phyloP scores from a whole-genome alignment of 2,113 vertebrate species.

The Butorides virescens region DNA sequence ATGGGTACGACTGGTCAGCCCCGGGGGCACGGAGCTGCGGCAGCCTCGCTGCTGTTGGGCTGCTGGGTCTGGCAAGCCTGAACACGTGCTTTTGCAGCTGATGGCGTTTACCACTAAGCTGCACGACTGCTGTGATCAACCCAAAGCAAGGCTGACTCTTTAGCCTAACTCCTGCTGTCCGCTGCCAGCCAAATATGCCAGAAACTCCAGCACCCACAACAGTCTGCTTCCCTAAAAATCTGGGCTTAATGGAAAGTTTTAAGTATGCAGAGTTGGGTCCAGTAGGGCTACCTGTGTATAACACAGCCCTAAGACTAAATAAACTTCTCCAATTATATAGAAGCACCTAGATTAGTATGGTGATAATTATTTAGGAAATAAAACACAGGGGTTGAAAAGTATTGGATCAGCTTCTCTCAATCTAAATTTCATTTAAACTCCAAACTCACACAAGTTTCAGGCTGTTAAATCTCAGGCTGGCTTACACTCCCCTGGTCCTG shows the following conservation, averaged over 20 bases:
- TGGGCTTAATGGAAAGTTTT: background rate
- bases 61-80: background rate
- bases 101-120: background rate
- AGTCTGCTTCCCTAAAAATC: background rate
- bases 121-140: background rate
- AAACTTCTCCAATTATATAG: background rate
- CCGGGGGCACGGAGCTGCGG: background rate
- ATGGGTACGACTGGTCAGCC: background rate
- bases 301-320: background rate
- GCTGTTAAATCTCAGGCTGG: background rate
- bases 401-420: background rate
- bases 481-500: background rate
- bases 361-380: background rate
- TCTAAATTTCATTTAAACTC: background rate
- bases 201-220: background rate
- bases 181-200: background rate
- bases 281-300: background rate
- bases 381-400: background rate
- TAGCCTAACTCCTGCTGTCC: background rate
- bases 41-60: background rate
- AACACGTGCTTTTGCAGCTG: background rate
- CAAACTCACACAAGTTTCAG: background rate
- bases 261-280: background rate
- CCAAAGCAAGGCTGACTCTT: background rate
- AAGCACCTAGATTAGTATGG: background rate